A percentile compares a stretch with the other conserved stretches of the same genome.
phyloP scores from a whole-genome alignment of 2,113 vertebrate genomes.

The Sarotherodon lohbergeri region DNA sequence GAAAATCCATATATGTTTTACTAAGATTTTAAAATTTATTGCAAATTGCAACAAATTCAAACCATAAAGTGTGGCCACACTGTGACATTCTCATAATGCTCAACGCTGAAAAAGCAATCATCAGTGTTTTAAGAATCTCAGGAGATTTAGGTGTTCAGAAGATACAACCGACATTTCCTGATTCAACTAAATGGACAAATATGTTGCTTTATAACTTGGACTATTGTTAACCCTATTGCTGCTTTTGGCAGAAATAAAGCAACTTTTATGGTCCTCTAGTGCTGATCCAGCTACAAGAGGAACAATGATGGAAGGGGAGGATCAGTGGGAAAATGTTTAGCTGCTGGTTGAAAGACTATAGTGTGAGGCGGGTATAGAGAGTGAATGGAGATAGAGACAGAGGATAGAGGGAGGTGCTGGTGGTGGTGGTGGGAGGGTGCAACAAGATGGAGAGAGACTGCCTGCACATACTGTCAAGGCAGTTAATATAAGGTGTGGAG shows the following conservation, averaged over 20 bases:
- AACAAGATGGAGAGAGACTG: slow-evolving; percentile 73
- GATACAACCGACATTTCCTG: background rate
- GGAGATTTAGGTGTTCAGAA: background rate
- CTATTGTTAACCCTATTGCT: background rate
- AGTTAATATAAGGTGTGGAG: slow-evolving; percentile 79
- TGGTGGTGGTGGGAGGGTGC: background rate
- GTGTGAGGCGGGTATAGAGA: slow-evolving; percentile 1
- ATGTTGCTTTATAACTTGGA: background rate
- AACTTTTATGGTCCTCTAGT: background rate
- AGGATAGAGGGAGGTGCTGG: slow-evolving; percentile 4
- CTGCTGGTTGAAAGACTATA: slow-evolving; percentile 28
- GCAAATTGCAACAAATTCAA: background rate
- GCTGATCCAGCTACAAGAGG: slow-evolving; percentile 31
- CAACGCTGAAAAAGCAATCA: background rate
- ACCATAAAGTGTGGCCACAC: background rate
- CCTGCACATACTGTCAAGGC: slow-evolving; percentile 74
- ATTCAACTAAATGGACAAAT: background rate
- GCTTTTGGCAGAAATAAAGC: slow-evolving; percentile 8
- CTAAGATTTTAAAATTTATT: background rate
- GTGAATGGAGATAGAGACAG: slow-evolving; percentile 46
- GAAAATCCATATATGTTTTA: background rate
- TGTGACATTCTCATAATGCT: background rate
- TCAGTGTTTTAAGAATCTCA: background rate
- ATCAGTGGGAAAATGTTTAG: slow-evolving; percentile 16
- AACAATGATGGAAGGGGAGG: slow-evolving; percentile 25